Evolutionary conservation across 2,113 vertebrate species (phyloP).

Genomic region (Ailuropoda melanoleuca): DNA sequence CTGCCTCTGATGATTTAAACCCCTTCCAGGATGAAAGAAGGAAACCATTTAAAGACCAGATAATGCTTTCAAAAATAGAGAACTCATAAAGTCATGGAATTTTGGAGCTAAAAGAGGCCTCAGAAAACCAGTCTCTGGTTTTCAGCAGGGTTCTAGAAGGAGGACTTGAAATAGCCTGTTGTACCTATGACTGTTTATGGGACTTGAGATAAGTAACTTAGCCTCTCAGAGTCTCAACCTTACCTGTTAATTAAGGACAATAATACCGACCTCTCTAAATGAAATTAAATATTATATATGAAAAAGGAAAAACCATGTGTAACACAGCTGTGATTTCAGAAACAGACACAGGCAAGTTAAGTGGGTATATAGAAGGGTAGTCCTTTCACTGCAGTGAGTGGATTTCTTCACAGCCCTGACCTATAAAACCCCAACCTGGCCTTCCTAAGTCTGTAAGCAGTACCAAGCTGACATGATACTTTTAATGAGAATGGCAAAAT

Average conservation of each 20-base stretch:
- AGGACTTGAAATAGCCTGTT: neutral
- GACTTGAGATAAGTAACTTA: slow-evolving; percentile 1
- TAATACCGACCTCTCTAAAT: neutral
- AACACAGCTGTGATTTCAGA: neutral
- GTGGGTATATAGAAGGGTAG: neutral
- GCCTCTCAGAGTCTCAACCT: neutral
- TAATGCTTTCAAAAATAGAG: neutral
- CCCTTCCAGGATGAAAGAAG: neutral
- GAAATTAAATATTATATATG: neutral
- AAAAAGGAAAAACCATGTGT: neutral
- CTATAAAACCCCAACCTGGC: neutral
- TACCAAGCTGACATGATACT: neutral
- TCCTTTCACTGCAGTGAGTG: neutral
- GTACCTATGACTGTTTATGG: neutral
- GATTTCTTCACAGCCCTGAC: neutral
- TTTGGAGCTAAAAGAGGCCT: neutral
- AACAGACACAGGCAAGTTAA: neutral
- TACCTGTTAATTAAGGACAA: neutral
- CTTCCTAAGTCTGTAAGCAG: neutral
- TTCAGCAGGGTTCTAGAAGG: neutral
- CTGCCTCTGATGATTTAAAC: neutral
- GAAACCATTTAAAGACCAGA: neutral
- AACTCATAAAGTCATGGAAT: neutral
- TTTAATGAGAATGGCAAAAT: neutral
- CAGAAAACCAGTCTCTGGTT: neutral